phyloP scores from a whole-genome alignment of 2,888 invertebrate genomes.

The Pandemis cinnamomeana region DNA sequence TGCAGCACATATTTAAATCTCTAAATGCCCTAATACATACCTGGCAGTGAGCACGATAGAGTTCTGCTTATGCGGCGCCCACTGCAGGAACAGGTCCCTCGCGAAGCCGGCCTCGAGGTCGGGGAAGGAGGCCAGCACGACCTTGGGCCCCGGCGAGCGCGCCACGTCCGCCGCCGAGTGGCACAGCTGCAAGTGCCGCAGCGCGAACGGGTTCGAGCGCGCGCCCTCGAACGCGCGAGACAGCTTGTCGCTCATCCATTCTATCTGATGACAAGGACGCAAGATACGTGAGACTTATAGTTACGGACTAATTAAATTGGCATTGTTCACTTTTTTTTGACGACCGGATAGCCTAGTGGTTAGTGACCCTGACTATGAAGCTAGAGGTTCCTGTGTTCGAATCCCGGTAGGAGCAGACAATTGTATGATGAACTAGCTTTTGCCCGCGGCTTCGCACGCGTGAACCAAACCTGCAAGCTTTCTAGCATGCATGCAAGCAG shows the following conservation, averaged over 20 bases:
- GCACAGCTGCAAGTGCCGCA: constrained; percentile 96
- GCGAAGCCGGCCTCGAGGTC: constrained; percentile 98
- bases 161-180: constrained; percentile 94
- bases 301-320: no score
- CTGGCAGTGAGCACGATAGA: constrained; percentile 96
- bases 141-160: constrained; percentile 90
- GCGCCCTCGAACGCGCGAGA: constrained; percentile 96
- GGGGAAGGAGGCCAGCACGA: constrained; percentile 97
- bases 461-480: no score
- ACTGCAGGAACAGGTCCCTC: constrained; percentile 96
- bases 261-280: constrained; percentile 86
- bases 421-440: no score
- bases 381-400: no score
- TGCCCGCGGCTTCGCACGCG: no score
- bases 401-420: no score
- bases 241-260: constrained; percentile 99
- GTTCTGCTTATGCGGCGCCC: constrained; percentile 96
- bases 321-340: no score
- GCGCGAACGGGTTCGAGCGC: constrained; percentile 97
- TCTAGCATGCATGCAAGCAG: no score
- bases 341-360: no score
- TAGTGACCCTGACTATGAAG: no score
- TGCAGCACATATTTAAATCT: no score
- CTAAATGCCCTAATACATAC: constrained; percentile 51
- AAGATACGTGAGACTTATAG: no score